Conservation (phyloP, 2,113 vertebrate species). For the Papio anubis region DNA sequence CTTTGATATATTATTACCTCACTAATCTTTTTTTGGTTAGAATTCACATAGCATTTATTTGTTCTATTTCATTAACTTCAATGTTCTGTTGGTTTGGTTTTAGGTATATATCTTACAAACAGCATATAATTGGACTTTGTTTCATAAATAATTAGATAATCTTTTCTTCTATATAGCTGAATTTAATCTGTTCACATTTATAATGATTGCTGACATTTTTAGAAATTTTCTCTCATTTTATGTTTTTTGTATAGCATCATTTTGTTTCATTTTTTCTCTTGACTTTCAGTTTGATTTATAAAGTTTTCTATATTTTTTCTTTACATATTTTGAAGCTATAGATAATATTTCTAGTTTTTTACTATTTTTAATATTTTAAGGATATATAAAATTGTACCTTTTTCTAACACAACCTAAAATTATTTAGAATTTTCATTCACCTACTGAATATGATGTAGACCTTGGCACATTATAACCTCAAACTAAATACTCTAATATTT, state of each 20-base stretch:
- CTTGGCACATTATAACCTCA: background rate
- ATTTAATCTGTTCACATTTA: conserved; percentile 20
- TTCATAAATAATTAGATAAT: background rate
- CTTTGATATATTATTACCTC: background rate
- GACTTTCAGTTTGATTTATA: background rate
- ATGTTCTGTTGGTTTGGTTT: background rate
- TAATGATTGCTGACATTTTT: background rate
- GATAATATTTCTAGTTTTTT: background rate
- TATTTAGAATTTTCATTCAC: background rate
- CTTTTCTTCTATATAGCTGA: background rate
- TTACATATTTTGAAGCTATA: background rate
- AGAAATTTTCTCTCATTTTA: background rate
- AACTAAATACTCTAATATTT: background rate
- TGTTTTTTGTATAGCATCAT: background rate
- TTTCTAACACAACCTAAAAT: background rate
- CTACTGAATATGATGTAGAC: background rate
- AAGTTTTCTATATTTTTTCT: background rate
- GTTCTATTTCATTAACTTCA: background rate
- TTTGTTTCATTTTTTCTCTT: background rate
- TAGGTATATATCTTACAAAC: background rate
- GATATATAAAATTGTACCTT: background rate
- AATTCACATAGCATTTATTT: background rate
- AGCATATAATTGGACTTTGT: background rate
- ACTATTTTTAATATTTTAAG: background rate
- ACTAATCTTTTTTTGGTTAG: background rate